Base-by-base conservation (phyloP, 2,888 invertebrate genomes). In the Lithophane leautieri region DNA sequence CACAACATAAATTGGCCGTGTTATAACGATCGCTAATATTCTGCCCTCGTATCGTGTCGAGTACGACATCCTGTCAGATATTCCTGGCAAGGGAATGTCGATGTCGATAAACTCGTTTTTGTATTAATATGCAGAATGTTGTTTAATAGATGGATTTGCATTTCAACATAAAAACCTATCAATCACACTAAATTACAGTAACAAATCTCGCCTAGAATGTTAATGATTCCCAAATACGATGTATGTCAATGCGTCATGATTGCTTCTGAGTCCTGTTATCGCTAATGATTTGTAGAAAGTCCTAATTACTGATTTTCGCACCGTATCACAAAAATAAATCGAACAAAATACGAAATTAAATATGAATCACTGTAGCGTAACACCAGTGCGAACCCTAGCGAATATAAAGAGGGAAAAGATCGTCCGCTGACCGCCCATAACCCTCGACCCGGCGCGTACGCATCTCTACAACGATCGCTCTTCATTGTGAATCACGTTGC, bases 11-110 rank as follows among this genome's bases (percentile, higher is more conserved):
- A 92, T 92, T 90, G 89, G 89, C 79, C 89, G 91, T 79, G 86
- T 90, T 85, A 87, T 87, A 89, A 80, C 79, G 79, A 82, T 73
- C 81, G 86, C 85, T 78, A 87, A 89, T 92, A 95, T 95, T 91
- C 95, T 88, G 90, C 92, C 92, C 93, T 94, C 94, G 94, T 93
- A 90, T 90, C 86, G 85, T 83, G 89, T 79, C 86, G 90, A 89
- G 90, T 88, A 90, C 91, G 91, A 93, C 94, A 94, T 95, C 95
- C 95, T 94, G 94, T 89, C 92, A 90, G 91, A 92, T 91, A 91
- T 90, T 90, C 89, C 89, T 85, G 89, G 72, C 83, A 89, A 94
- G 94, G 93, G 91, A 85, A 91, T 93, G 79, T 87, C 78, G 81
- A 85, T 78, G 81, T 73, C 77, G 77, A 83, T 81, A 80, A 73